Evolutionary conservation across 1,140 invertebrate species (phyloP).

Genomic region (Drosophila nikananu): DNA sequence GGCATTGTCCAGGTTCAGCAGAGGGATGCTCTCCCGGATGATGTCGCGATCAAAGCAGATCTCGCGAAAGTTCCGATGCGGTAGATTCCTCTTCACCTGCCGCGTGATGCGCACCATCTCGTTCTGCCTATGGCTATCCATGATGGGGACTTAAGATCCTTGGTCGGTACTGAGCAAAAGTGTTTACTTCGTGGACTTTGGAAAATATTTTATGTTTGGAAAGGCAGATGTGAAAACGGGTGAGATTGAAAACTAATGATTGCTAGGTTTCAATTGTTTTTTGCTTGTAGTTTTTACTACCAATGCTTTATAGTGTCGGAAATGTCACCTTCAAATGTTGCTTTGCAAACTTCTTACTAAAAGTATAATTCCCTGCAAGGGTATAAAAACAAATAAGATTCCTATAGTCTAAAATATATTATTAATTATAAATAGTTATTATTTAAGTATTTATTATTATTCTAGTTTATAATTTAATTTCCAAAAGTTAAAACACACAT

Average conservation of each 20-base stretch:
- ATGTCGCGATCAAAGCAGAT: slow-evolving; percentile 61
- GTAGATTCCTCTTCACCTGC: slow-evolving; percentile 54
- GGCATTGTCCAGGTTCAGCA: slow-evolving; percentile 45
- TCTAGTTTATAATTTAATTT: no score
- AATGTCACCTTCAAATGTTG: no score
- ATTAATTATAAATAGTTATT: no score
- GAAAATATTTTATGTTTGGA: not conserved
- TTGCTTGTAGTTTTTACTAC: not conserved
- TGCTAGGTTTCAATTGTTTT: not conserved
- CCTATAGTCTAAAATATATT: no score
- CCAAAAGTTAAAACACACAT: no score
- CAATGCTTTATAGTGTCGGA: no score
- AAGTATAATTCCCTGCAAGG: no score
- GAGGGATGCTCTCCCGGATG: slow-evolving; percentile 45
- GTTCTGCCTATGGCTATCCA: slow-evolving; percentile 43
- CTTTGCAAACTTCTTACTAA: no score
- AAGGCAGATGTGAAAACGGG: not conserved
- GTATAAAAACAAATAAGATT: no score
- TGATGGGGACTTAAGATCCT: not conserved
- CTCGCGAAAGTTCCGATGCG: slow-evolving; percentile 64
- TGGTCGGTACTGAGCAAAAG: not conserved
- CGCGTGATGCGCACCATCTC: slow-evolving; percentile 50
- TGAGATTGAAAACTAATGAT: not conserved
- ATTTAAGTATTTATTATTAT: no score
- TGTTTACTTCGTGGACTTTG: not conserved